These are phyloP conservation scores for Dicyrtoma fusca DNA, from an alignment of 2,888 invertebrate species.

Conservation along the genomic window DNA sequence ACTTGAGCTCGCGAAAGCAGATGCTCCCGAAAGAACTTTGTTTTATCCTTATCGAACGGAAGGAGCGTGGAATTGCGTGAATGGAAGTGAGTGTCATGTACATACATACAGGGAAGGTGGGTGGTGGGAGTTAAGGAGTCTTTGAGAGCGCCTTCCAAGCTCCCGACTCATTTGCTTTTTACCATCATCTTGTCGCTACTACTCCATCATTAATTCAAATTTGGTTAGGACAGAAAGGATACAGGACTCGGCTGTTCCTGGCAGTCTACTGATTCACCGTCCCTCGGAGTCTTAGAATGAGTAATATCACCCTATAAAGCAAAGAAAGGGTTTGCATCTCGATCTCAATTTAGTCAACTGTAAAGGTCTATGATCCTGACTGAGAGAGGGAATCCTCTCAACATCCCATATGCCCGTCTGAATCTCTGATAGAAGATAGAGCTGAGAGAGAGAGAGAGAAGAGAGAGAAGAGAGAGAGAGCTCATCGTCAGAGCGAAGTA, in stretches of 20 bases:
- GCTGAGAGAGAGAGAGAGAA: neutral
- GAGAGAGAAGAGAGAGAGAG: neutral
- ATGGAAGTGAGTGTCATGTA: too few species aligned
- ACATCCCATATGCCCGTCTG: neutral
- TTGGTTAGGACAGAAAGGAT: constrained; percentile 5
- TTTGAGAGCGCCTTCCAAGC: constrained; percentile 1
- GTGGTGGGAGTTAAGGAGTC: constrained; percentile 2
- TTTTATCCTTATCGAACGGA: too few species aligned
- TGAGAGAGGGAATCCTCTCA: too few species aligned
- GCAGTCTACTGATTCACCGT: neutral
- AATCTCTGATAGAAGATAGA: neutral
- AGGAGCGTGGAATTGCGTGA: too few species aligned
- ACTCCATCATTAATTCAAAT: constrained; percentile 40
- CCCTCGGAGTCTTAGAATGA: neutral
- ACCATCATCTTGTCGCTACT: constrained; percentile 23
- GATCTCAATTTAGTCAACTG: too few species aligned
- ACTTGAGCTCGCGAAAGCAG: too few species aligned
- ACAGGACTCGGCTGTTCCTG: neutral
- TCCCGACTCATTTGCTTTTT: constrained; percentile 27
- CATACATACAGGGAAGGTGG: neutral
- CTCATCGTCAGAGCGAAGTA: neutral
- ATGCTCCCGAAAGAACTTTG: too few species aligned
- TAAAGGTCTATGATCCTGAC: too few species aligned
- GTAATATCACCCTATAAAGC: too few species aligned
- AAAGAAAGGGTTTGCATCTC: too few species aligned